Percentiles rank a stretch among this genome's conserved stretches.
Evolutionary conservation across 2,797 vertebrate species (phyloP).

Genomic region (Ciconia nigra): DNA sequence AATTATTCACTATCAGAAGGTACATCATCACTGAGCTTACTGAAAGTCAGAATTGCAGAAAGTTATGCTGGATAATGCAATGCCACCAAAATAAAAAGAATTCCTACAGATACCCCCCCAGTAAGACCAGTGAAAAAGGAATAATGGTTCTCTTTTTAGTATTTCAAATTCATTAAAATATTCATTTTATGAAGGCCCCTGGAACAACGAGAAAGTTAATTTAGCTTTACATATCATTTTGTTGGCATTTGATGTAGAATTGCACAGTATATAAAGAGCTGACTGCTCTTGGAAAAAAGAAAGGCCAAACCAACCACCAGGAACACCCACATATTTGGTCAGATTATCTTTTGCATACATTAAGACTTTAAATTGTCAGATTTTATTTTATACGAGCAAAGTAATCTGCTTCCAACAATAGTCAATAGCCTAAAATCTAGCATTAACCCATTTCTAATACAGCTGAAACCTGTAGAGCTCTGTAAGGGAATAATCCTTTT

Average conservation of each 20-base stretch:
- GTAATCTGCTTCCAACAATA: conserved; percentile 49
- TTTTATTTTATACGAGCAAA: conserved; percentile 45
- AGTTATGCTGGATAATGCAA: neutral
- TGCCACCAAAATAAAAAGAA: neutral
- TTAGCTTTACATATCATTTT: neutral
- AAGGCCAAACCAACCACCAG: neutral
- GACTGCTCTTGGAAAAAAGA: neutral
- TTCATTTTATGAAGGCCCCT: neutral
- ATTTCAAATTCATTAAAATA: neutral
- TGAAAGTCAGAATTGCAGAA: neutral
- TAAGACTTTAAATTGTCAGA: conserved; percentile 4
- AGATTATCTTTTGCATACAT: conserved; percentile 22
- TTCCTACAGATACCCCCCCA: neutral
- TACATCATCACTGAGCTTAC: neutral
- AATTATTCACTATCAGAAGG: neutral
- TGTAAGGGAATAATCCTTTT: conserved; percentile 19
- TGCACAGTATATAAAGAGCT: neutral
- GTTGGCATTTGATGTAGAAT: neutral
- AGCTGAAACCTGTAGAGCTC: neutral
- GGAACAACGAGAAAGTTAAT: neutral
- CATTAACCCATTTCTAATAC: conserved; percentile 59
- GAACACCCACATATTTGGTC: neutral
- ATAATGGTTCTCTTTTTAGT: neutral
- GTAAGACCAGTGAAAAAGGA: neutral
- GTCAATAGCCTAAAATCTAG: conserved; percentile 46